Evolutionary conservation across 2,113 vertebrate species (phyloP), one percentile per base, ranked within the genome.

Genomic region (Petaurus breviceps): DNA sequence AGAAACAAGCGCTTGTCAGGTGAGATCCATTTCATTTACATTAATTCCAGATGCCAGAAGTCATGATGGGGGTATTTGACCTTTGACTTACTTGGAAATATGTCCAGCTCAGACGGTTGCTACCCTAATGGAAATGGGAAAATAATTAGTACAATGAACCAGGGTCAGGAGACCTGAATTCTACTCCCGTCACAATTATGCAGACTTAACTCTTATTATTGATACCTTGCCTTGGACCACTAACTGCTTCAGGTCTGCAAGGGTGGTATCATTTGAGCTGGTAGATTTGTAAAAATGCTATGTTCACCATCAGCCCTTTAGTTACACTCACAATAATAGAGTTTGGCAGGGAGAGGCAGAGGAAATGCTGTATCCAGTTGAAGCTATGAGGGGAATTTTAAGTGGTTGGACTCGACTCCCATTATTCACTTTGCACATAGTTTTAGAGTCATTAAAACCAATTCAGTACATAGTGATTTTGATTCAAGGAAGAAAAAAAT

Each of bases 361-460:
- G n/a, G n/a, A 57, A 92, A 92, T 92, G 43, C 91, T 51, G 91
- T 92, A 12, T 57, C 84, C 92, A 92, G 54, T 49, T 46, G 92
- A 94, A 94, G 91, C 89, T 43, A 97, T 95, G 96, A 94, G 84
- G 96, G 53, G 96, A 96, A 97, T 98, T 95, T 96, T 96, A 97
- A 98, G 96, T 94, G 92, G 91, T 57, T 92, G 92, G 55, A 96
- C 61, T 93, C 91, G 61, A 89, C 97, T 97, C 92, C 90, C n/a
- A 92, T 93, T 96, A 94, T 94, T 97, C 90, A 11, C 90, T 97
- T 95, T 93, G 96, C 94, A 96, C 55, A 97, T 92, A 61, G 28
- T 96, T 96, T 91, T n/a, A 61, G 53, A 84, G 37, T 23, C 95
- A 90, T 94, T 25, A 37, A 51, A 57, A 95, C 54, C 6, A 49